These are phyloP conservation scores for Hippasteria phrygiana DNA, from an alignment of 53 echinoderm and acorn worm species.

Conservation along the genomic window DNA sequence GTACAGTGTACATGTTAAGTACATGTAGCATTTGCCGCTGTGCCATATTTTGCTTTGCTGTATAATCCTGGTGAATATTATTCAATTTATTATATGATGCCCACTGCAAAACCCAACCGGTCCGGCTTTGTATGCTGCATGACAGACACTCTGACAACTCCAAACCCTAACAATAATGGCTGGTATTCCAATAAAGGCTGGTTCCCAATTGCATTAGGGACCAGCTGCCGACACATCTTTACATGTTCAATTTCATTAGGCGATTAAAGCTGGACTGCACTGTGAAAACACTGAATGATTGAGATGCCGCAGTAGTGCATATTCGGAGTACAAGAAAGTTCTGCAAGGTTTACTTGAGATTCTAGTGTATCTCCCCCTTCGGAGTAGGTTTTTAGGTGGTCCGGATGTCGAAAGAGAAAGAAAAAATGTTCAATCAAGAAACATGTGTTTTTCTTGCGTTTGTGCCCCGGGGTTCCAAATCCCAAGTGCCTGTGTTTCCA, in stretches of 20 bases:
- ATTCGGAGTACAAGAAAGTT: neutral
- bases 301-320: neutral
- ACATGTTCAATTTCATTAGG: conserved; percentile 39
- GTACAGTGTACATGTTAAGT: too few species aligned
- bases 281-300: conserved; percentile 19
- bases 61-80: too few species aligned
- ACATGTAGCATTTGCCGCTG: too few species aligned
- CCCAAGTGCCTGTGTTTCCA: neutral
- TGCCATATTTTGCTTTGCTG: too few species aligned
- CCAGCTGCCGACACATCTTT: conserved; percentile 43
- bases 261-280: conserved; percentile 25
- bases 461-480: neutral
- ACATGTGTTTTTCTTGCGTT: neutral
- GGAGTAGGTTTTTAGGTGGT: neutral
- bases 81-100: too few species aligned
- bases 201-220: conserved; percentile 33
- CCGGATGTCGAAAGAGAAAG: neutral
- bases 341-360: neutral
- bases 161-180: too few species aligned
- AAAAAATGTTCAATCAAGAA: neutral
- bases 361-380: neutral
- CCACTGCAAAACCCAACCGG: too few species aligned
- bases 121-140: too few species aligned
- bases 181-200: neutral
- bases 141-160: too few species aligned